Evolutionary conservation across 2,888 invertebrate genomes (phyloP).

Genomic region (Andrena flavipes): DNA sequence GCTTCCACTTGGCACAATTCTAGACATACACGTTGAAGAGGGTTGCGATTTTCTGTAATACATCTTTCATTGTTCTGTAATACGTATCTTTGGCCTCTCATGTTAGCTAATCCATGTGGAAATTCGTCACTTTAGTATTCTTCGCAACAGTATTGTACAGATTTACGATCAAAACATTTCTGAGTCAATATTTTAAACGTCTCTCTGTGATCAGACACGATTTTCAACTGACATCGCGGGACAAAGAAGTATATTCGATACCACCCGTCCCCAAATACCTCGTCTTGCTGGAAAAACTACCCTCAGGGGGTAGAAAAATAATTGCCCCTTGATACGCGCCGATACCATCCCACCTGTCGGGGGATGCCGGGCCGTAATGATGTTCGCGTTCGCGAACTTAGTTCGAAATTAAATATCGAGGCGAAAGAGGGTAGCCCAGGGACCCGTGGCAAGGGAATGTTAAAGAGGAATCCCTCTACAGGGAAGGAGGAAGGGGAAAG

Average conservation of each 20-base stretch:
- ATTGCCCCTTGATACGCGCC: constrained; percentile 76
- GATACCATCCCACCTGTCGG: constrained; percentile 74
- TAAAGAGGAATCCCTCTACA: constrained; percentile 61
- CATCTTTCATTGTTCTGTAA: too few relatives aligned
- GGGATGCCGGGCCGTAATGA: constrained; percentile 71
- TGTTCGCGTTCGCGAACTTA: constrained; percentile 74
- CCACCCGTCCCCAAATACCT: constrained; percentile 25
- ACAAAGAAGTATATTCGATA: constrained; percentile 33
- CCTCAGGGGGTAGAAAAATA: constrained; percentile 71
- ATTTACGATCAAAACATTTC: background rate
- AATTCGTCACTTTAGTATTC: too few relatives aligned
- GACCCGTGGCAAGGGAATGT: constrained; percentile 45
- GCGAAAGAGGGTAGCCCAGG: constrained; percentile 45
- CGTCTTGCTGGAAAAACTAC: constrained; percentile 41
- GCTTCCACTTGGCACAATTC: background rate
- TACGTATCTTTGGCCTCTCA: too few relatives aligned
- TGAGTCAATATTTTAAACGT: background rate
- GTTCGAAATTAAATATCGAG: constrained; percentile 81
- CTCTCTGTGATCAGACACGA: background rate
- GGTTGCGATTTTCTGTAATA: too few relatives aligned
- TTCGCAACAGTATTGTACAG: too few relatives aligned
- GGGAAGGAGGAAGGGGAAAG: constrained; percentile 25
- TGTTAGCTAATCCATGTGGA: too few relatives aligned
- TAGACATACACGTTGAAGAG: background rate
- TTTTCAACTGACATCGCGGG: background rate